Evolutionary conservation across 2,113 vertebrate genomes (phyloP), one percentile per base, ranked within the genome.

Genomic region (Panurus biarmicus): DNA sequence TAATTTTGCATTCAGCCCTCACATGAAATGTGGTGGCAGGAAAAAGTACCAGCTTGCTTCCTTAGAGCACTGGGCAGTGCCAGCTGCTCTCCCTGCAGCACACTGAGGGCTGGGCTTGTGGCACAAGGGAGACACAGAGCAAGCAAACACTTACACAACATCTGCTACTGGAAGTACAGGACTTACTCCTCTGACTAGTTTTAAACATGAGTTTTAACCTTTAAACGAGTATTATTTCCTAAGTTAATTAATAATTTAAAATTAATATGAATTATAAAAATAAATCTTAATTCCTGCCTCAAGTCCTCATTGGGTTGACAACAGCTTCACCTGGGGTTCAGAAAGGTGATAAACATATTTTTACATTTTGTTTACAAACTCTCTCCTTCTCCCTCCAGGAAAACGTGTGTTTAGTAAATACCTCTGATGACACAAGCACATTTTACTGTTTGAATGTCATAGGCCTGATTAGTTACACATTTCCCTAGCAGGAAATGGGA

Each of bases 391-490:
- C 45, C 40, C 36, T 45, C 7, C 42, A 85, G 81, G 51, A 93
- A 78, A 92, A 86, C 7, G 6, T 36, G 28, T 54, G 38, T 70
- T 82, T 78, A 65, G 56, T 70, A 80, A 93, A 76, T 64, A 70
- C 44, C 54, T 87, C 73, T 51, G 65, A 73, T 74, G 71, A 79
- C 57, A 56, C 1, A 3, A 58, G 31, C 24, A 36, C 8, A 9
- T 54, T 90, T 89, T 85, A 79, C 40, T 90, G 73, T 88, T 91
- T 16, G 48, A 85, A 89, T 66, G 65, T 50, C 90, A 75, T 2
- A 48, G 79, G 77, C 57, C 66, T 94, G 95, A 95, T 93, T 48
- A 87, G 71, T 71, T 87, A 58, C 93, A 96, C 60, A 44, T 95
- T 96, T 87, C 77, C 90, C 45, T 21, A 7, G 84, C 71, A 94